Base-by-base conservation (phyloP, 2,888 invertebrate genomes). In the Lissocephala sabroskyi region DNA sequence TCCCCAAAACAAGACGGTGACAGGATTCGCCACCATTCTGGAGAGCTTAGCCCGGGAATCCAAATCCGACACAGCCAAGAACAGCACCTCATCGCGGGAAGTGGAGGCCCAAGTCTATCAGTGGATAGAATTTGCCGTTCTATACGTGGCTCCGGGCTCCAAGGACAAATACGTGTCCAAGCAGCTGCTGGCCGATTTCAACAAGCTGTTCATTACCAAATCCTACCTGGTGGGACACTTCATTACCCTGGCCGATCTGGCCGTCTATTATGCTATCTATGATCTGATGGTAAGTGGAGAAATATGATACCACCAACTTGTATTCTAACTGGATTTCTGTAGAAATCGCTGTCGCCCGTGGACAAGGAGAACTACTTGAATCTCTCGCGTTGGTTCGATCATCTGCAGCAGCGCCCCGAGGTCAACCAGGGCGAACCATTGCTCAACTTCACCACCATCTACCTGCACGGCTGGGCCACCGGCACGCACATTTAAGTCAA, bases 351-450 rank as follows among this genome's bases (percentile, higher is more conserved):
- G 10, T 86, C 87, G 7, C 85, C 88, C 17, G 83, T 87, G 50
- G 92, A 92, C 43, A 90, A 90, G 68, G 92, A 92, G 67, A 88
- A 88, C 43, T 86, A 89, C 52, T 75, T 92, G 17, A 88, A 92
- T 79, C 81, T 93, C 0, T 92, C 92, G 33, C 86, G 93, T 64
- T 93, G 93, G 93, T 91, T 89, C 61, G 91, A 90, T 79, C 91
- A 93, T 74, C 83, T 94, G 49, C 93, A 93, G 75, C 89, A 91
- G 51, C 88, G 91, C 50, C 86, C 88, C 0, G 86, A 86, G 74
- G 85, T 92, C n/a, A 87, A 90, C 26, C 82, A 84, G 49, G 80
- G 67, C 7, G 68, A 61, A n/a, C 56, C 76, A 4, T 28, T 82
- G 28, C 58, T 85, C 0, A 85, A 85, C 52, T 85, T 85, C 14